Conservation (phyloP, 2,797 vertebrate species). For the Sciurus carolinensis region DNA sequence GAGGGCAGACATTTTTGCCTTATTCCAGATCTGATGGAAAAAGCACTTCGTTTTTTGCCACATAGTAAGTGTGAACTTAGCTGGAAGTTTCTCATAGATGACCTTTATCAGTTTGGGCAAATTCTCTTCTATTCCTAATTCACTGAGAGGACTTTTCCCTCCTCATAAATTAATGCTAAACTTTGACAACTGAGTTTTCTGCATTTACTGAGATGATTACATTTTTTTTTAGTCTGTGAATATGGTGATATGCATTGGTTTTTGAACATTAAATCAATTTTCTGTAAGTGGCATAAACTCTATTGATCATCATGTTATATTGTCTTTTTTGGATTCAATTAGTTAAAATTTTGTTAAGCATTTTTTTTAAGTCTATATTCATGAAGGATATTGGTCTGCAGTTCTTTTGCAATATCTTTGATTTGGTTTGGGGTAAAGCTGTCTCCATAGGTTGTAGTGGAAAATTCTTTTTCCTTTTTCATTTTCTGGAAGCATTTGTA, state of each 20-base stretch:
- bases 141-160: background rate
- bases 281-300: background rate
- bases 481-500: background rate
- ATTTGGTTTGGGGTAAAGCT: background rate
- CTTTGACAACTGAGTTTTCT: background rate
- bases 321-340: background rate
- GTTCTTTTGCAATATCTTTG: background rate
- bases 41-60: background rate
- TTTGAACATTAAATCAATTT: background rate
- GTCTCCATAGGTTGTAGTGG: background rate
- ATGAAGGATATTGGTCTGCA: background rate
- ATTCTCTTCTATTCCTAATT: background rate
- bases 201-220: background rate
- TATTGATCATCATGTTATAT: background rate
- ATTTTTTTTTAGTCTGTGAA: slow-evolving; percentile 7
- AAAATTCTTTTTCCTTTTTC: background rate
- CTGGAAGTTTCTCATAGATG: background rate
- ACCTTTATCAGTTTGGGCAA: background rate
- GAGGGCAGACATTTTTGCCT: background rate
- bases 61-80: background rate
- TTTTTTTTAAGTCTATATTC: background rate
- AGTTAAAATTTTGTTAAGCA: background rate
- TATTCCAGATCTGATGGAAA: background rate
- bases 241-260: background rate
- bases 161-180: background rate